Percentiles rank a stretch among this genome's conserved stretches.
Evolutionary conservation across 2,797 vertebrate species (phyloP).

Genomic region (Leptoclinus maculatus): DNA sequence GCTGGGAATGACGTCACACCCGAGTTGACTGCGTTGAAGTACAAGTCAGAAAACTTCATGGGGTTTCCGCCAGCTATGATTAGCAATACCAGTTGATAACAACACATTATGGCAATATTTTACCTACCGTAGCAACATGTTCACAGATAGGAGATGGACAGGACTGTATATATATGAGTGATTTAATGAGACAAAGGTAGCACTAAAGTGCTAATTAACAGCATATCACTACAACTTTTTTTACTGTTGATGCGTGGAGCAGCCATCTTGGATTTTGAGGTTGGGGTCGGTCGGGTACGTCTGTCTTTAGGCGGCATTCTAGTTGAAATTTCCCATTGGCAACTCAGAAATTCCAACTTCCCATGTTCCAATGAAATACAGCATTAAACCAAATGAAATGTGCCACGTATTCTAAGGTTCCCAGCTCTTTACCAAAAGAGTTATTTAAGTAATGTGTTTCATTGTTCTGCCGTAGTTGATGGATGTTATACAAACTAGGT

Average conservation of each 20-base stretch:
- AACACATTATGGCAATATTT: background rate
- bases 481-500: constrained; percentile 11
- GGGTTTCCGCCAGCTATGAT: background rate
- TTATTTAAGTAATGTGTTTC: constrained; percentile 26
- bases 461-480: constrained; percentile 17
- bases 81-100: background rate
- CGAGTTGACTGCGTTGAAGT: background rate
- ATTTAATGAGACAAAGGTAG: background rate
- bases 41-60: background rate
- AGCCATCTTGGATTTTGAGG: background rate
- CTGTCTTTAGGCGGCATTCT: too few species aligned
- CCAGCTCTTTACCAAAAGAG: constrained; percentile 32
- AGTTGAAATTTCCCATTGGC: background rate
- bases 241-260: background rate
- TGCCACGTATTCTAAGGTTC: constrained; percentile 33
- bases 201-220: background rate
- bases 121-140: background rate
- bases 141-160: background rate
- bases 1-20: background rate
- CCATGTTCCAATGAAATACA: background rate
- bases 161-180: background rate
- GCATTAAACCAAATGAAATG: constrained; percentile 50
- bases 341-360: background rate
- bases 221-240: background rate
- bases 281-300: background rate